Evolutionary conservation across 64 coral and sea anemone genomes (phyloP).

Genomic region (Hydrozoanthus tunicans): DNA sequence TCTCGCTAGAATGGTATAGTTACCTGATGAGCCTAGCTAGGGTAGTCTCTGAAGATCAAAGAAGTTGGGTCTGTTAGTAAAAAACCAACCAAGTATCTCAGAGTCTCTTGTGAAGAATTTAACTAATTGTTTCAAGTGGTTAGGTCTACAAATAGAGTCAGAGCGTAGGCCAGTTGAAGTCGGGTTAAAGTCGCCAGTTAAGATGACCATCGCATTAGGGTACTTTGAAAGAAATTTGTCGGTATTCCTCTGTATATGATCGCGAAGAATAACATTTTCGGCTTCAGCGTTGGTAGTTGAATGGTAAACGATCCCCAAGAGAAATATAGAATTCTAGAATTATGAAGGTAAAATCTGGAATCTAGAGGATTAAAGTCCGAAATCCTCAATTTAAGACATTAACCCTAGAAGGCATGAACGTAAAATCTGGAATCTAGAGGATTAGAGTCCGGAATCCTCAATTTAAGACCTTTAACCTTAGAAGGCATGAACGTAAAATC

Average conservation of each 20-base stretch:
- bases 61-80: constrained; percentile 32
- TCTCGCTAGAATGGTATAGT: constrained; percentile 50
- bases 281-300: constrained; percentile 34
- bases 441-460: too few species aligned
- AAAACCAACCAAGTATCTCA: constrained; percentile 52
- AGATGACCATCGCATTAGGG: background rate
- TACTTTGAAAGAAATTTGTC: constrained; percentile 32
- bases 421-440: background rate
- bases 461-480: too few species aligned
- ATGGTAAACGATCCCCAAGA: constrained; percentile 60
- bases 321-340: constrained; percentile 27
- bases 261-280: constrained; percentile 57
- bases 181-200: background rate
- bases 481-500: background rate
- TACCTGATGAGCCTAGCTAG: constrained; percentile 53
- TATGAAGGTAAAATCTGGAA: background rate
- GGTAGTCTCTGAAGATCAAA: constrained; percentile 56
- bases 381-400: too few species aligned
- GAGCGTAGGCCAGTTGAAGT: background rate
- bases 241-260: constrained; percentile 59
- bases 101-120: constrained; percentile 22
- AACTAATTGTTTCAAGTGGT: background rate
- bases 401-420: background rate
- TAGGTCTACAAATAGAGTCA: constrained; percentile 17
- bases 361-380: background rate